Base-by-base conservation (phyloP, 1,140 invertebrate species). In the Pissodes strobi region DNA sequence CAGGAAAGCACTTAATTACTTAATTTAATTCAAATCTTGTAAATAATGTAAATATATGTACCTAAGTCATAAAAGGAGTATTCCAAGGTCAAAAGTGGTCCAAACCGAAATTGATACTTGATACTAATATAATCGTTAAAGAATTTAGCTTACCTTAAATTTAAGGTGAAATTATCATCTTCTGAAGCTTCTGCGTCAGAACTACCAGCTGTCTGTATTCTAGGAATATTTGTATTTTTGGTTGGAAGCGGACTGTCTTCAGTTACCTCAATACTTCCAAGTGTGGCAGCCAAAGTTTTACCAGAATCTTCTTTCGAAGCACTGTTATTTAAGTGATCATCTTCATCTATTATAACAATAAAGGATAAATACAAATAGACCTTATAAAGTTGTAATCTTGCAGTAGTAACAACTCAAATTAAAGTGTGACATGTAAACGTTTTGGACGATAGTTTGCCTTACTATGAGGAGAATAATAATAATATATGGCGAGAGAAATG, bases 261-360 rank as follows among this genome's bases (percentile, higher is more conserved):
- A 72, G 84, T 85, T 74, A 90, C 89, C 76, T 90, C 89, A 55
- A 90, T 86, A 72, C 88, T 90, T 34, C 87, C 88, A 66, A 91
- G 82, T 3, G 87, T 89, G 9, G 87, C 87, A 37, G 86, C 87
- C 22, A 90, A 77, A n/a, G 86, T 88, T 77, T 87, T 89, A 0
- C 79, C 78, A 0, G 82, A 82, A 38, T 84, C 70, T 60, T 74
- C 69, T 64, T 73, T 74, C 8, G 51, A 52, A 17, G 69, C 63
- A 48, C 72, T 71, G 51, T 68, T 73, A 57, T 69, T 74, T 37
- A 75, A 51, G 56, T 75, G 73, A 30, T 75, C 69, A 66, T 76
- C 75, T 62, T 77, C 75, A 56, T 78, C 76, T 72, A 45, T 27
- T 17, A 18, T 37, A 41, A 61, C 37, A 48, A 25, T 25, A 55